phyloP scores from a whole-genome alignment of 2,797 vertebrate species.

The Diplodus sargus region DNA sequence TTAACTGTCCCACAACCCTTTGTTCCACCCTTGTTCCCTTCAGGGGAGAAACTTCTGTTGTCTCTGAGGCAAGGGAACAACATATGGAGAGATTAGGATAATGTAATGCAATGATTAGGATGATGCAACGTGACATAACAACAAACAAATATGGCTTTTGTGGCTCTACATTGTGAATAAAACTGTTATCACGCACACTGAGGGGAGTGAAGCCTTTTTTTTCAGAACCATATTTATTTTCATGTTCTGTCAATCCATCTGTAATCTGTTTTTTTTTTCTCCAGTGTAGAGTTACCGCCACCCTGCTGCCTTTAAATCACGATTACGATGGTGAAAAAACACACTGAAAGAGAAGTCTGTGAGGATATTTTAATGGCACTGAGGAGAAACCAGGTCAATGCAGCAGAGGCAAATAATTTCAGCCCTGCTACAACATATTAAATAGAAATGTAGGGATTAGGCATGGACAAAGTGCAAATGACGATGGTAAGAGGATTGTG shows the following conservation, averaged over 20 bases:
- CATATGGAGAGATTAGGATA: conserved; percentile 48
- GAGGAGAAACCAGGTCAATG: background rate
- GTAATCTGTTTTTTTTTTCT: background rate
- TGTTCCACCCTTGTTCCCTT: conserved; percentile 24
- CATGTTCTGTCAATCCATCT: background rate
- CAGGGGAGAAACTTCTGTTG: conserved; percentile 56
- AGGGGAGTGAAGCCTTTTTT: too few relatives aligned
- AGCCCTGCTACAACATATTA: background rate
- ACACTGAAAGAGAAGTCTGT: background rate
- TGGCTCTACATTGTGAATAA: background rate
- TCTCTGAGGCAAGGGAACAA: conserved; percentile 16
- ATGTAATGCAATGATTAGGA: conserved; percentile 6
- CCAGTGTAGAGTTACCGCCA: background rate
- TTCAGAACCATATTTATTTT: too few relatives aligned
- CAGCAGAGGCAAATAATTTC: background rate
- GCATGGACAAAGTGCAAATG: background rate
- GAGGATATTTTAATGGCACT: too few relatives aligned
- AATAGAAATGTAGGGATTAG: conserved; percentile 4
- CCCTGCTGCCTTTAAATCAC: background rate
- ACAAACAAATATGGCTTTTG: conserved; percentile 3
- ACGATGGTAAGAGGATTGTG: background rate
- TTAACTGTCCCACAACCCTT: conserved; percentile 54
- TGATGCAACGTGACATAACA: conserved; percentile 6
- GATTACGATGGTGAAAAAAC: background rate
- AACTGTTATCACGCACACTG: background rate